Conservation (phyloP, 1,140 invertebrate species). For the Cherax destructor region DNA sequence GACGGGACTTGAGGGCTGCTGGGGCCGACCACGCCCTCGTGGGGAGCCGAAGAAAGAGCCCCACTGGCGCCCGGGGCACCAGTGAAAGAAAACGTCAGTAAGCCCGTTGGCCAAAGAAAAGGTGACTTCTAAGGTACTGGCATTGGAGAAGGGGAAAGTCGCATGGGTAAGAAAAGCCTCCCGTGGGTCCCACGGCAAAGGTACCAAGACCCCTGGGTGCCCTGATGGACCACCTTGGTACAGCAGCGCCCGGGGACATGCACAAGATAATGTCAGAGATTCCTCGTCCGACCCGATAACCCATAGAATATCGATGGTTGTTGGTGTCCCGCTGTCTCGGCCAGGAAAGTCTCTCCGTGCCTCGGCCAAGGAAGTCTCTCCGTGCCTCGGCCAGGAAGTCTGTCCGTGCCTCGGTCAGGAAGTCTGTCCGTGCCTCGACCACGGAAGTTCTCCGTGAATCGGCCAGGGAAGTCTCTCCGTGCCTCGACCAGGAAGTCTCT, state of each 20-base stretch:
- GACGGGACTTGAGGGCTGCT: conserved; percentile 24
- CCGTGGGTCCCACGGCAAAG: background rate
- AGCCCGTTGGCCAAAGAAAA: conserved; percentile 53
- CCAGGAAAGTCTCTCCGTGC: too few relatives aligned
- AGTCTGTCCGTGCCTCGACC: too few relatives aligned
- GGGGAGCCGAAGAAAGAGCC: conserved; percentile 40
- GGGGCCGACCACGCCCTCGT: conserved; percentile 18
- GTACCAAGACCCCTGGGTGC: background rate
- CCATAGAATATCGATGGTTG: background rate
- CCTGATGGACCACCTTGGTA: conserved; percentile 28
- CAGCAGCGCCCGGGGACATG: conserved; percentile 9
- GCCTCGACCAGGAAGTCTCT: too few relatives aligned
- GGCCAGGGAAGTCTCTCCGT: too few relatives aligned
- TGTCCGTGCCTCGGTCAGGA: too few relatives aligned
- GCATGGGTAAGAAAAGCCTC: conserved; percentile 3
- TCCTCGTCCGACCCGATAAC: background rate
- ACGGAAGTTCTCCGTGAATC: too few relatives aligned
- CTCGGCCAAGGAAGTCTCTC: too few relatives aligned
- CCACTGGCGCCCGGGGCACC: conserved; percentile 15
- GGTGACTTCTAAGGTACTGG: conserved; percentile 43
- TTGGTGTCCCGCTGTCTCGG: background rate
- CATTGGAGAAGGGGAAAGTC: conserved; percentile 38
- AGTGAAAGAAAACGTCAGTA: conserved; percentile 48
- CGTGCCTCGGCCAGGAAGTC: too few relatives aligned
- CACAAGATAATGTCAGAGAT: conserved; percentile 1